Base-by-base conservation (phyloP, 2,113 vertebrate genomes). In the Plestiodon gilberti region DNA sequence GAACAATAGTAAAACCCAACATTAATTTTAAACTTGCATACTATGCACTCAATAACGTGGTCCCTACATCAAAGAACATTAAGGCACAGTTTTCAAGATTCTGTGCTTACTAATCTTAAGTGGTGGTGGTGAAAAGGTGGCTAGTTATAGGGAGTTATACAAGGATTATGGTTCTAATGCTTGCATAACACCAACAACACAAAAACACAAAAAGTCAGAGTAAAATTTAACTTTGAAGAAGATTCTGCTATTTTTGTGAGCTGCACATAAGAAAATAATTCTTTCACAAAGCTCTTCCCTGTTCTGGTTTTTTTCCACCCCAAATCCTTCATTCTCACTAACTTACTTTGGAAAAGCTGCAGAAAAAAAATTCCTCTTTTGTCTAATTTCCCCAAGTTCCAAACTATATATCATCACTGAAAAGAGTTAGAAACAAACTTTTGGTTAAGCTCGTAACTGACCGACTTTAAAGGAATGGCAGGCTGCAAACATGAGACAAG, bases 391-490 rank as follows among this genome's bases (percentile, higher is more conserved):
- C 28, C 61, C 2, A 65, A 82, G 55, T 74, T 67, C 91, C 92
- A 95, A 95, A 92, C 82, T 91, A 95, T 91, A 93, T 92, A 95
- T 96, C 95, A 96, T 86, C 83, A 92, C 38, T 88, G 89, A 95
- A 94, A 96, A 93, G 91, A 95, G 86, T 93, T 84, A 89, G 85
- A 96, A 90, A 92, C 94, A 97, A 97, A 97, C 96, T 96, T 96
- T 96, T 94, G 92, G 93, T 95, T 96, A 93, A 95, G 94, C 88
- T 92, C 87, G 81, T 65, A 90, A 88, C 88, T 82, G 91, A 92
- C 89, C 93, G 91, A 91, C 90, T 87, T 94, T 87, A 88, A 90
- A 94, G 91, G 92, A 96, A 95, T 96, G 91, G 89, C 93, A 94
- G 92, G 91, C 95, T 93, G 93, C 91, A 96, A 93, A 91, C 87